Percentiles rank a stretch among this genome's conserved stretches.
Conservation (phyloP, 2,797 vertebrate species). For the Oceanodroma leucorhoa region DNA sequence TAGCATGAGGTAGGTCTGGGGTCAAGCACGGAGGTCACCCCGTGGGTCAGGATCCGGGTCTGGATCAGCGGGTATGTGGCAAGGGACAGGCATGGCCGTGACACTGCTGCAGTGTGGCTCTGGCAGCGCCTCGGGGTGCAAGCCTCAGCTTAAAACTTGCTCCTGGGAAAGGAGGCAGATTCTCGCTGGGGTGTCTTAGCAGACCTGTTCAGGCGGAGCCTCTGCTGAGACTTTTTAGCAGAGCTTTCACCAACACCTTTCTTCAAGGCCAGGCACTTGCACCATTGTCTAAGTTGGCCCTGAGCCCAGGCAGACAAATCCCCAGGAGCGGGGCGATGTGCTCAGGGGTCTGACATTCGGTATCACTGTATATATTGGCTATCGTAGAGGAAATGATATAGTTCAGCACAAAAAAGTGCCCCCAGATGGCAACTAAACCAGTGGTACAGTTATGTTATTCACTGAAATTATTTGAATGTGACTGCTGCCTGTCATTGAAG, state of each 20-base stretch:
- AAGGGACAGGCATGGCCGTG: neutral
- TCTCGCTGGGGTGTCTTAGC: rapidly evolving
- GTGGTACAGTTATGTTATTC: neutral
- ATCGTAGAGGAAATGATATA: neutral
- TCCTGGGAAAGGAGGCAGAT: neutral
- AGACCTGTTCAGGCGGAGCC: neutral
- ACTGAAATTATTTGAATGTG: neutral
- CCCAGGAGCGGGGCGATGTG: neutral
- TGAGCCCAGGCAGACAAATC: neutral
- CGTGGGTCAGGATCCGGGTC: neutral
- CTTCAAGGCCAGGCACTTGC: neutral
- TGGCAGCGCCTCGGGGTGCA: rapidly evolving
- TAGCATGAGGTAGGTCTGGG: neutral
- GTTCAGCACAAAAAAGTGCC: neutral
- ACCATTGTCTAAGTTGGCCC: neutral
- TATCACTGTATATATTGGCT: neutral
- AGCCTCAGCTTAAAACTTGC: neutral
- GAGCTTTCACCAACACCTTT: neutral
- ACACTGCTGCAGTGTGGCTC: rapidly evolving
- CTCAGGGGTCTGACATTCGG: neutral
- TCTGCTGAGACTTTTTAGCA: neutral
- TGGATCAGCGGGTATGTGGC: rapidly evolving
- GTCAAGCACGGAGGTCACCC: rapidly evolving
- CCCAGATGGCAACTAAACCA: neutral
- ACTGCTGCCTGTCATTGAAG: neutral